These are phyloP conservation scores for Dermolepida albohirtum DNA, from an alignment of 2,888 invertebrate species.

Conservation along the genomic window DNA sequence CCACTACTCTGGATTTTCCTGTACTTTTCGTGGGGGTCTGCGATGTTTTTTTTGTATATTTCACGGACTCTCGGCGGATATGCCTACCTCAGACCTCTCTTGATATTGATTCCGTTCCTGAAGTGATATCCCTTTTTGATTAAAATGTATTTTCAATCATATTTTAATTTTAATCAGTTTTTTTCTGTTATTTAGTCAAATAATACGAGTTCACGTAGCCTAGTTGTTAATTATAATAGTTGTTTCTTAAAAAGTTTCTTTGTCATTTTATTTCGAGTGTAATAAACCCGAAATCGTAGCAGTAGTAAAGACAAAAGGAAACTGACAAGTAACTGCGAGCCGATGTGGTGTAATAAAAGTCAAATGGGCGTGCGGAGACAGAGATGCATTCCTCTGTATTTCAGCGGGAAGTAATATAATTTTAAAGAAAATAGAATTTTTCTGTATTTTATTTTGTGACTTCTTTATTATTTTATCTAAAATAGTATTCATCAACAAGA, in stretches of 20 bases:
- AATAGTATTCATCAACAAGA: too few relatives aligned
- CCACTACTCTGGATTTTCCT: slow-evolving; percentile 29
- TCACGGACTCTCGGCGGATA: slow-evolving; percentile 6
- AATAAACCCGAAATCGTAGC: slow-evolving; percentile 1
- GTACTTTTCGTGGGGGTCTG: slow-evolving; percentile 15
- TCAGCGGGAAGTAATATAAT: not conserved
- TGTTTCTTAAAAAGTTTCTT: not conserved
- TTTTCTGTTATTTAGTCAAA: too few relatives aligned
- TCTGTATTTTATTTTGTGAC: too few relatives aligned
- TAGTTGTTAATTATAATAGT: too few relatives aligned
- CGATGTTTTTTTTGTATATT: slow-evolving; percentile 1
- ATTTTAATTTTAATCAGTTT: too few relatives aligned
- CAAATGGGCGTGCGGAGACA: slow-evolving; percentile 3
- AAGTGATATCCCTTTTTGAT: not conserved
- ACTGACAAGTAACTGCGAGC: slow-evolving; percentile 9
- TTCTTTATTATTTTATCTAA: too few relatives aligned
- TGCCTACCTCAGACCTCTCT: not conserved
- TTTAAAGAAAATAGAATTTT: too few relatives aligned
- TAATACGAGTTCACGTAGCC: too few relatives aligned
- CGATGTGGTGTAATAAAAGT: slow-evolving; percentile 16
- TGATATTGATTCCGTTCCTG: slow-evolving; percentile 13
- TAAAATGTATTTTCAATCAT: too few relatives aligned
- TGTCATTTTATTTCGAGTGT: not conserved
- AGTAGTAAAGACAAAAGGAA: slow-evolving; percentile 16
- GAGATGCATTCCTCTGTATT: not conserved